Evolutionary conservation across 2,888 invertebrate genomes (phyloP).

Genomic region (Nymphalis polychloros): DNA sequence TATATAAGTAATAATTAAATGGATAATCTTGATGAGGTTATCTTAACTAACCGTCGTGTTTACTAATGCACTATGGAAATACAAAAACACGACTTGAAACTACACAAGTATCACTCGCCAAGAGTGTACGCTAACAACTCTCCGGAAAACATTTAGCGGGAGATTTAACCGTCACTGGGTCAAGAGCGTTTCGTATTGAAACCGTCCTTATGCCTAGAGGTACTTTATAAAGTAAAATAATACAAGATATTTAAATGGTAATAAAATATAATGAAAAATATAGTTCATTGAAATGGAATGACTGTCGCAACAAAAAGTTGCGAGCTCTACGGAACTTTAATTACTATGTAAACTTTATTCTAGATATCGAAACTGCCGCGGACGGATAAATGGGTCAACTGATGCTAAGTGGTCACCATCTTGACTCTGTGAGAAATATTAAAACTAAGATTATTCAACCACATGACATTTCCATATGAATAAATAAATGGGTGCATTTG

Average conservation of each 20-base stretch:
- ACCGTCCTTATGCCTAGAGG: conserved; percentile 2
- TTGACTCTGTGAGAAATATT: no score
- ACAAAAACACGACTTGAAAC: neutral
- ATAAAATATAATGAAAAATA: neutral
- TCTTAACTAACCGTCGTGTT: neutral
- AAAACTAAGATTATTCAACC: no score
- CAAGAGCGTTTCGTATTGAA: conserved; percentile 2
- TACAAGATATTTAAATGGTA: neutral
- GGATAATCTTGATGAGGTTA: no score
- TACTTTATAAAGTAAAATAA: neutral
- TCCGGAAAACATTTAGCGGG: conserved; percentile 7
- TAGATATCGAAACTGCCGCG: no score
- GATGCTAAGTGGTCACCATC: no score
- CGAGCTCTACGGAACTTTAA: no score
- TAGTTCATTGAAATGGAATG: neutral
- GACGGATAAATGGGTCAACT: no score
- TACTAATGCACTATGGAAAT: neutral
- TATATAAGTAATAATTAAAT: no score
- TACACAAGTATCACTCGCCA: neutral
- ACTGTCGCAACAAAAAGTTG: no score
- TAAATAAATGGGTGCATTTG: no score
- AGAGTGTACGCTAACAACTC: neutral
- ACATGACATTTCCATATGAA: no score
- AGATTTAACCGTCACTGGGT: conserved; percentile 15
- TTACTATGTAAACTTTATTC: no score